phyloP scores from a whole-genome alignment of 2,888 invertebrate genomes.

The Spodoptera littoralis region DNA sequence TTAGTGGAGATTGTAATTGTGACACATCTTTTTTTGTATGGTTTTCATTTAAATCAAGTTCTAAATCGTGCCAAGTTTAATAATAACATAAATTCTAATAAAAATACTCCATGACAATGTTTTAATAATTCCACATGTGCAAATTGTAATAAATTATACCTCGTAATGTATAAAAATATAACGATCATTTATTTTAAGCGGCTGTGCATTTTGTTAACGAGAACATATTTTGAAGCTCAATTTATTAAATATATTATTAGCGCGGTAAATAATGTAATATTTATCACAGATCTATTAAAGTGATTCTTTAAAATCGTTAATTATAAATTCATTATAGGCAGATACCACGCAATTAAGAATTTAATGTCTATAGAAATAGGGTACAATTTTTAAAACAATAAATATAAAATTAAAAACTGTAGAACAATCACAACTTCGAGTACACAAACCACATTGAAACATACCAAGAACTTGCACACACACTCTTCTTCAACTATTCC shows the following conservation, averaged over 20 bases:
- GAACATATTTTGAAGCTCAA: conserved; percentile 21
- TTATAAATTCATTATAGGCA: too few relatives aligned
- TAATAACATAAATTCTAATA: too few relatives aligned
- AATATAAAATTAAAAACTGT: not conserved
- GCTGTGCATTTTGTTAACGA: conserved; percentile 31
- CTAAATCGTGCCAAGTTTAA: too few relatives aligned
- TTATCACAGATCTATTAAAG: too few relatives aligned
- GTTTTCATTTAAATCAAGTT: too few relatives aligned
- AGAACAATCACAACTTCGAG: not conserved
- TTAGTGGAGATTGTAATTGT: too few relatives aligned
- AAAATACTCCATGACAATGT: too few relatives aligned
- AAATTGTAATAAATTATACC: too few relatives aligned
- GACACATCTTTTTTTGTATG: too few relatives aligned
- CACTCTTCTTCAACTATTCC: conserved; percentile 31
- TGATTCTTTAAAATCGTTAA: too few relatives aligned
- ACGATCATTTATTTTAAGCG: conserved; percentile 38
- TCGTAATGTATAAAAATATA: not conserved
- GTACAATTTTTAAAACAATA: not conserved
- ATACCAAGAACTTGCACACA: conserved; percentile 16
- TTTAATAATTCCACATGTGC: too few relatives aligned
- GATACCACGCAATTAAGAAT: too few relatives aligned
- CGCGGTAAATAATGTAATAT: conserved; percentile 1
- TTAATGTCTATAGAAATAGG: not conserved
- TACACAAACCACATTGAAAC: conserved; percentile 9
- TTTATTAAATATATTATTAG: conserved; percentile 29